Percentiles rank a stretch among this genome's conserved stretches.
phyloP scores from a whole-genome alignment of 2,113 vertebrate genomes.

The Alaudala cheleensis region DNA sequence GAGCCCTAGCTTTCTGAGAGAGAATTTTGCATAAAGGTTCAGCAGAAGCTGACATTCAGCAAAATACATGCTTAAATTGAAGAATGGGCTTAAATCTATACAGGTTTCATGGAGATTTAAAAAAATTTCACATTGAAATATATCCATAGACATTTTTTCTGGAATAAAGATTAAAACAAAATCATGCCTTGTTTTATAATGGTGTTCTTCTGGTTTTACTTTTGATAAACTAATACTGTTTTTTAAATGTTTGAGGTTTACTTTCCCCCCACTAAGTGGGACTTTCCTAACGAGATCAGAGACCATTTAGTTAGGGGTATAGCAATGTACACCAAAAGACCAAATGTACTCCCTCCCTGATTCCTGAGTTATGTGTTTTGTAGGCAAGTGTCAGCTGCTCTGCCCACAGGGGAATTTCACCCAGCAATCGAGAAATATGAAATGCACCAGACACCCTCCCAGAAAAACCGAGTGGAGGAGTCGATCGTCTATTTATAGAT shows the following conservation, averaged over 20 bases:
- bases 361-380: background rate
- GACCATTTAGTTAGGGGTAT: background rate
- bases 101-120: background rate
- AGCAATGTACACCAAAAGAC: background rate
- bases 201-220: background rate
- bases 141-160: background rate
- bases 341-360: background rate
- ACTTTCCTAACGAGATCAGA: background rate
- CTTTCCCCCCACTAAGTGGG: rapidly evolving
- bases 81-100: background rate
- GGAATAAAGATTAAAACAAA: background rate
- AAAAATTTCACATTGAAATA: background rate
- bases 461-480: background rate
- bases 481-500: background rate
- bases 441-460: background rate
- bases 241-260: background rate
- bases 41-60: background rate
- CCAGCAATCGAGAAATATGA: background rate
- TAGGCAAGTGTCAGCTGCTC: background rate
- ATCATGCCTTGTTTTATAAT: background rate
- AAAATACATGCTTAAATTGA: background rate
- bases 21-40: background rate
- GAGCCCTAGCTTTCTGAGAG: background rate
- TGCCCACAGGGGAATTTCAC: background rate
- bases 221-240: background rate